Evolutionary conservation across 2,888 invertebrate species (phyloP).

Genomic region (Eremobia ochroleuca): DNA sequence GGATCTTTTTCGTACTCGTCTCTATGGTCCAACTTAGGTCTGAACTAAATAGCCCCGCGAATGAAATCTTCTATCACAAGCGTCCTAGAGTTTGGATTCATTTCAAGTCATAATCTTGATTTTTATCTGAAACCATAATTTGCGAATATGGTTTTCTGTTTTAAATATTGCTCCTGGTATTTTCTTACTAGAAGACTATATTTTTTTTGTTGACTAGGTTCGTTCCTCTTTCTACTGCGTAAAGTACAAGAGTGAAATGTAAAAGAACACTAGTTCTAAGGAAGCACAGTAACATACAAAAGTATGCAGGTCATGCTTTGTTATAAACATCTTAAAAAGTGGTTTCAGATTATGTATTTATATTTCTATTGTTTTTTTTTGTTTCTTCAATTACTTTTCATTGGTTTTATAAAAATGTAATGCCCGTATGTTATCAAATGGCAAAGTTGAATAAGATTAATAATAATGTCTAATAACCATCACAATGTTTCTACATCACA

Average conservation of each 20-base stretch:
- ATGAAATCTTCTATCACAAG: conserved; percentile 12
- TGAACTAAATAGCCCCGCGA: conserved; percentile 69
- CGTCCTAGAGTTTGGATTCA: conserved; percentile 7
- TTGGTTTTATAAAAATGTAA: conserved; percentile 78
- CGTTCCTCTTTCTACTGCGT: conserved; percentile 78
- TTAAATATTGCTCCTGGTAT: conserved; percentile 60
- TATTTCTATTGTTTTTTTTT: conserved; percentile 54
- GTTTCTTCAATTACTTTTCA: conserved; percentile 79
- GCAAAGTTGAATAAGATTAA: conserved; percentile 71
- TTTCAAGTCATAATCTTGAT: conserved; percentile 7
- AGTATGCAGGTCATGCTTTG: conserved; percentile 84
- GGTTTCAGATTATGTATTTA: conserved; percentile 62
- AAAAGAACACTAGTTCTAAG: conserved; percentile 70
- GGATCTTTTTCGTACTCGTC: conserved; percentile 70
- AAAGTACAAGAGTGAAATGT: conserved; percentile 77
- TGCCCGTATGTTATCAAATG: conserved; percentile 62
- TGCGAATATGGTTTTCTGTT: conserved; percentile 64
- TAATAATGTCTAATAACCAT: conserved; percentile 73
- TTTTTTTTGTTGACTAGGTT: conserved; percentile 47
- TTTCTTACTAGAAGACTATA: conserved; percentile 54
- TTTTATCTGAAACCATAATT: conserved; percentile 51
- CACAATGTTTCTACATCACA: conserved; percentile 49
- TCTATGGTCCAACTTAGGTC: conserved; percentile 75
- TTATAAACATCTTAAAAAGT: conserved; percentile 52
- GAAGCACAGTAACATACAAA: conserved; percentile 17